Percentiles rank a stretch among this genome's conserved stretches.
phyloP scores from a whole-genome alignment of 2,113 vertebrate species.

The Cacatua alba region DNA sequence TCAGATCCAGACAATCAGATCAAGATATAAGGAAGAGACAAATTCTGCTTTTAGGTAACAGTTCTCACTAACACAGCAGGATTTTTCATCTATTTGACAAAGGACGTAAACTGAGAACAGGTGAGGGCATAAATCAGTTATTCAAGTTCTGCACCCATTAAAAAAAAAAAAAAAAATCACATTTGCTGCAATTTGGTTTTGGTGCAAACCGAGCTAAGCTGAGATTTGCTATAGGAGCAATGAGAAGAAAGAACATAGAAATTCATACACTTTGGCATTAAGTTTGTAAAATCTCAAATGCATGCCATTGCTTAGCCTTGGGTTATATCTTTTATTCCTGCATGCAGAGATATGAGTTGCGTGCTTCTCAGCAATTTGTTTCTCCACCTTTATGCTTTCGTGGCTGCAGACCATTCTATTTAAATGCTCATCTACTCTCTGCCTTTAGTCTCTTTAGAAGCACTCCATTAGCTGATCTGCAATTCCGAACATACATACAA shows the following conservation, averaged over 20 bases:
- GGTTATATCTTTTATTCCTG: background rate
- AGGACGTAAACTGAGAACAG: background rate
- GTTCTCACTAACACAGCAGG: background rate
- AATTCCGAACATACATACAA: background rate
- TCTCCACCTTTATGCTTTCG: background rate
- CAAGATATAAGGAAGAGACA: background rate
- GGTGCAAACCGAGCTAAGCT: constrained; percentile 38
- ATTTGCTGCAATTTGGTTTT: background rate
- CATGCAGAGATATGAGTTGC: background rate
- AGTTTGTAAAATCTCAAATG: background rate
- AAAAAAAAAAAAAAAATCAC: background rate
- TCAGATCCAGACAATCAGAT: background rate
- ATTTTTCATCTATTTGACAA: background rate
- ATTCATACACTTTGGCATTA: background rate
- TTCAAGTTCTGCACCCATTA: background rate
- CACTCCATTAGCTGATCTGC: background rate
- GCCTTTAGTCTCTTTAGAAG: background rate
- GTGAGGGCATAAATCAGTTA: background rate
- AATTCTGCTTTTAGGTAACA: background rate
- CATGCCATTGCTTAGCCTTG: background rate
- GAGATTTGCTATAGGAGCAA: constrained; percentile 9
- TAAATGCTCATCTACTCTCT: constrained; percentile 29
- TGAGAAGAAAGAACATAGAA: background rate
- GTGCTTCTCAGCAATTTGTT: background rate
- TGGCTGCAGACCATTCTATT: background rate